A percentile compares a stretch with the other conserved stretches of the same genome.
These are phyloP conservation scores for Rhyacichthys aspro DNA, from an alignment of 2,797 vertebrate species.

Conservation along the genomic window DNA sequence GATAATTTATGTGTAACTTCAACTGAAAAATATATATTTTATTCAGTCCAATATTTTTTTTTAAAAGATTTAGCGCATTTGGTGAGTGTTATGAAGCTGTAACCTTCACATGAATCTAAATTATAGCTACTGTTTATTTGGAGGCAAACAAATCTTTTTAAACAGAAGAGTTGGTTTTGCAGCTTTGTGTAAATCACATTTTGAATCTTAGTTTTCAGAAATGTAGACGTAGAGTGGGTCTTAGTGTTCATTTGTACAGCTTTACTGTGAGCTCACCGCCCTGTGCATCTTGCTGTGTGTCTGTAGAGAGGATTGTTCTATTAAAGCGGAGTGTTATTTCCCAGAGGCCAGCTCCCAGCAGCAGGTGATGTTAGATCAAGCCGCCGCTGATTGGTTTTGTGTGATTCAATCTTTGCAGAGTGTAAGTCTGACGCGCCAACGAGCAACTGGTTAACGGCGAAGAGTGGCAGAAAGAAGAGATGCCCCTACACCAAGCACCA, in stretches of 20 bases:
- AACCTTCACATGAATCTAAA: too few species aligned
- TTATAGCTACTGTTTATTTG: background rate
- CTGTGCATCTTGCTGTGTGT: conserved; percentile 31
- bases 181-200: background rate
- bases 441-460: conserved; percentile 99
- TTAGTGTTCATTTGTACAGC: background rate
- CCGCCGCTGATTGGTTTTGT: conserved; percentile 5
- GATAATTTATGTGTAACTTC: too few species aligned
- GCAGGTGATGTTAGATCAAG: conserved; percentile 32
- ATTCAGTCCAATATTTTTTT: background rate
- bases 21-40: background rate
- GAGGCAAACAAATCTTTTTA: too few species aligned
- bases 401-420: conserved; percentile 77
- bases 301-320: conserved; percentile 24
- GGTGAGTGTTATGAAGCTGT: too few species aligned
- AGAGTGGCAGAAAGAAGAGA: conserved; percentile 98
- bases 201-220: too few species aligned
- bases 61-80: conserved; percentile 4
- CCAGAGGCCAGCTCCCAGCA: conserved; percentile 53
- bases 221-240: background rate
- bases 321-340: conserved; percentile 52
- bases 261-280: background rate
- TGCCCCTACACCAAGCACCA: conserved; percentile 99
- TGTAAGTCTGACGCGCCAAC: conserved; percentile 90
- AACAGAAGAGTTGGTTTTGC: background rate